These are phyloP conservation scores for Dendrocincla tyrannina DNA, from an alignment of 2,797 vertebrate genomes.

Conservation along the genomic window DNA sequence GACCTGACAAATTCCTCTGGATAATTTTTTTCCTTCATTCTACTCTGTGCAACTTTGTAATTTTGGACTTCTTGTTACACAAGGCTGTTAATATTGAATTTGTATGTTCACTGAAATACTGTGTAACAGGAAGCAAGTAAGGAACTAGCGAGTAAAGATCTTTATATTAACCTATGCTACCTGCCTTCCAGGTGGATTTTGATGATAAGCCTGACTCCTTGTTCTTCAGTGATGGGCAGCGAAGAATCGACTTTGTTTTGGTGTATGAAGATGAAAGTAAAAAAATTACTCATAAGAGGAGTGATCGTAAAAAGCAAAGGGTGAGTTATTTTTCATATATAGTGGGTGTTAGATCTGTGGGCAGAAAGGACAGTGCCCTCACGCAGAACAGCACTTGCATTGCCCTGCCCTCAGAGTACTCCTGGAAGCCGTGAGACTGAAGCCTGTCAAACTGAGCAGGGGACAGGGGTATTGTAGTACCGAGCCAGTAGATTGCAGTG, in stretches of 20 bases:
- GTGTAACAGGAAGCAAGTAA: background rate
- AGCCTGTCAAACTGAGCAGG: background rate
- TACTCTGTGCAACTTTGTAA: background rate
- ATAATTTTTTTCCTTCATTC: background rate
- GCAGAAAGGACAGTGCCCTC: background rate
- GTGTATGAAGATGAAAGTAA: conserved; percentile 91
- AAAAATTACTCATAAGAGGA: conserved; percentile 83
- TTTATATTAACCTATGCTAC: background rate
- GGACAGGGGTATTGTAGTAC: background rate
- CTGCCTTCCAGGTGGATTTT: conserved; percentile 84
- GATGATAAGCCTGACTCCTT: conserved; percentile 85
- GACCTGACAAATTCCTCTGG: background rate
- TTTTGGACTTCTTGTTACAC: background rate
- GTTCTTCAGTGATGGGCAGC: conserved; percentile 88
- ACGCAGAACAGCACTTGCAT: background rate
- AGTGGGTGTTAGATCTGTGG: background rate
- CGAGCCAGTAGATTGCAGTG: background rate
- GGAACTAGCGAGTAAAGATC: background rate
- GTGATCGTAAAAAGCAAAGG: conserved; percentile 76
- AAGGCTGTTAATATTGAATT: background rate
- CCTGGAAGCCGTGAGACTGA: background rate
- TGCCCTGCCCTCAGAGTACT: background rate
- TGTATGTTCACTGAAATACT: background rate
- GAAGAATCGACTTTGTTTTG: conserved; percentile 90
- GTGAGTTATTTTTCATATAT: conserved; percentile 61